Evolutionary conservation across 1,140 invertebrate species (phyloP).

Genomic region (Pogonomyrmex barbatus): DNA sequence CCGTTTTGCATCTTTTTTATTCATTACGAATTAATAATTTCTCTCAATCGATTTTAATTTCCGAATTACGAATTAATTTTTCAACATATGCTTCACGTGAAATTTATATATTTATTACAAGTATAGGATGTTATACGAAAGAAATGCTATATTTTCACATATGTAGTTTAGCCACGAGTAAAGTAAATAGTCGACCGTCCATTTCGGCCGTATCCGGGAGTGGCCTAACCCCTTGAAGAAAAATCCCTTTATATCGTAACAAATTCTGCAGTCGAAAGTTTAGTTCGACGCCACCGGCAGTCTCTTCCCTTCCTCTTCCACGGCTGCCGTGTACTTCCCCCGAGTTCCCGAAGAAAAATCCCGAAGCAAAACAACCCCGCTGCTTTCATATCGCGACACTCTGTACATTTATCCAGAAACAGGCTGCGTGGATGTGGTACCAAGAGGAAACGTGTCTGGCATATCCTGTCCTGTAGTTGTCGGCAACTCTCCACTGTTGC

Average conservation of each 20-base stretch:
- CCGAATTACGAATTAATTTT: background rate
- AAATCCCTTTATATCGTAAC: constrained; percentile 51
- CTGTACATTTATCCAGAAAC: constrained; percentile 43
- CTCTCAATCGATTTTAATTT: background rate
- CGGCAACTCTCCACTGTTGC: constrained; percentile 34
- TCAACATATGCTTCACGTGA: background rate
- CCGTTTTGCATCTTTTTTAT: background rate
- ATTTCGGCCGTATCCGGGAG: background rate
- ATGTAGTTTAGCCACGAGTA: background rate
- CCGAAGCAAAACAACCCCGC: constrained; percentile 45
- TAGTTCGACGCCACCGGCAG: constrained; percentile 35
- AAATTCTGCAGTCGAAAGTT: constrained; percentile 59
- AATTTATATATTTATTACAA: background rate
- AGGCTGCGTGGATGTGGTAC: constrained; percentile 58
- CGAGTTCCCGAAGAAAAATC: constrained; percentile 48
- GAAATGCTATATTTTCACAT: background rate
- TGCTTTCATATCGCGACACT: constrained; percentile 58
- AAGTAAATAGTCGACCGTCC: background rate
- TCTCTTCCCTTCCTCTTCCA: background rate
- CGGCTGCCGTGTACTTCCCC: constrained; percentile 14
- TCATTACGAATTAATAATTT: background rate
- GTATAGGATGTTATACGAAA: background rate
- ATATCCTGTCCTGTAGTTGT: constrained; percentile 51
- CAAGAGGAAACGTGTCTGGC: constrained; percentile 63
- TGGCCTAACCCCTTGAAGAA: constrained; percentile 40